Evolutionary conservation across 2,888 invertebrate genomes (phyloP), one percentile per base, ranked within the genome.

Genomic region (Stenolophus ochropezus): DNA sequence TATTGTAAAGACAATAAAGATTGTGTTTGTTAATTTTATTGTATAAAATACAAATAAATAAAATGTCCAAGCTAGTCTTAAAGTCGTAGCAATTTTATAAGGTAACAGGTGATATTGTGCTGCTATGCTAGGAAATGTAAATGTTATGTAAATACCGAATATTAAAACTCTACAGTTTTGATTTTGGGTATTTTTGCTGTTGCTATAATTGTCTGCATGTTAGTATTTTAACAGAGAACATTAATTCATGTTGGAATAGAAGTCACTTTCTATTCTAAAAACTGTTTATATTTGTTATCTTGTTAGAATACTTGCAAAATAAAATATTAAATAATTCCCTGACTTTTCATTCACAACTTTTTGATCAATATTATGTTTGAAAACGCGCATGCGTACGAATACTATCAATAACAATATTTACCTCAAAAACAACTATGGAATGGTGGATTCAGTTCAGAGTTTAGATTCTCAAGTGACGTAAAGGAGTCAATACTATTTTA

Each of bases 1-100:
- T n/a, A 47, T 58, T 80, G 73, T 80, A 56, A 80, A 80, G 80
- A 80, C 80, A 80, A 80, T 80, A 80, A 80, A 51, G 53, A 16
- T 78, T 49, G 14, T 49, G 69, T 65, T 80, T 58, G 58, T 80
- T 80, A 23, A 73, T 80, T 58, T 20, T 53, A 53, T 79, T 80
- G 80, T 80, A 80, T 80, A 42, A 56, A 71, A 80, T 80, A 80
- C 80, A 80, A 80, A 23, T 77, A 61, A 58, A 58, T 76, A 76
- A 42, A 61, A 80, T 79, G 73, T 73, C 80, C 56, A 73, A 73
- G 61, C 80, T 80, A 80, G 80, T 80, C 80, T 49, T 42, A 56
- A 58, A 61, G 33, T 51, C 51, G 16, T 75, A 75, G 51, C 53
- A 75, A 53, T 75, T 75, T 75, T 75, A 53, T 53, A 75, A 53